These are phyloP conservation scores for Gymnobelideus leadbeateri DNA, from an alignment of 2,113 vertebrate genomes.

Conservation along the genomic window DNA sequence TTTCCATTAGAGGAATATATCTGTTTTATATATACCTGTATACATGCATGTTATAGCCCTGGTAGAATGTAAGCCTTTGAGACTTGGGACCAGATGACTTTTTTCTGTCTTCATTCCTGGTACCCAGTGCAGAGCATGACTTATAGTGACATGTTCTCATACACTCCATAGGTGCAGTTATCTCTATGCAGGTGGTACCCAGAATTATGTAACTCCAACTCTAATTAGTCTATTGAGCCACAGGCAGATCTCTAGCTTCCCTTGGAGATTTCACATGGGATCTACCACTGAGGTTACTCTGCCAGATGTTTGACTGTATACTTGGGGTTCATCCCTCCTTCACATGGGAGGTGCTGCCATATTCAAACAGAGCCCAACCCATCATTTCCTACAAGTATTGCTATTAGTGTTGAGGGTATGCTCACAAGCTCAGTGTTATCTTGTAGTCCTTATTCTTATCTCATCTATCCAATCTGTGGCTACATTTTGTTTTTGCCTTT, in stretches of 20 bases:
- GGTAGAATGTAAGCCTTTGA: neutral
- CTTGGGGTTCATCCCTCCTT: too few relatives aligned
- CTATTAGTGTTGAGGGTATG: neutral
- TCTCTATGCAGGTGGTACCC: neutral
- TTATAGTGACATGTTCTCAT: neutral
- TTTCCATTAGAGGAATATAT: too few relatives aligned
- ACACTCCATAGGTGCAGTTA: neutral
- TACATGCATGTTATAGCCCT: neutral
- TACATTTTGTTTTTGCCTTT: neutral
- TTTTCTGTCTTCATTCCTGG: neutral
- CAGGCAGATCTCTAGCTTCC: neutral
- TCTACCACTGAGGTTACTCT: too few relatives aligned
- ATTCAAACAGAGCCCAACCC: neutral
- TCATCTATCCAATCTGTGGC: neutral
- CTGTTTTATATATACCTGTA: too few relatives aligned
- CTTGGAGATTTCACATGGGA: neutral
- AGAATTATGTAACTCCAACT: neutral
- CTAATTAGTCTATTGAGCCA: neutral
- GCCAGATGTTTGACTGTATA: too few relatives aligned
- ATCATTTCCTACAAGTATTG: too few relatives aligned
- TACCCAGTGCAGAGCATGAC: neutral
- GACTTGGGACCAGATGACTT: neutral
- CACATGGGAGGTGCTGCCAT: neutral
- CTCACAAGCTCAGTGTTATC: neutral
- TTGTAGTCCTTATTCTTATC: neutral